phyloP scores from a whole-genome alignment of 2,113 vertebrate species.

The Tupaia tana region DNA sequence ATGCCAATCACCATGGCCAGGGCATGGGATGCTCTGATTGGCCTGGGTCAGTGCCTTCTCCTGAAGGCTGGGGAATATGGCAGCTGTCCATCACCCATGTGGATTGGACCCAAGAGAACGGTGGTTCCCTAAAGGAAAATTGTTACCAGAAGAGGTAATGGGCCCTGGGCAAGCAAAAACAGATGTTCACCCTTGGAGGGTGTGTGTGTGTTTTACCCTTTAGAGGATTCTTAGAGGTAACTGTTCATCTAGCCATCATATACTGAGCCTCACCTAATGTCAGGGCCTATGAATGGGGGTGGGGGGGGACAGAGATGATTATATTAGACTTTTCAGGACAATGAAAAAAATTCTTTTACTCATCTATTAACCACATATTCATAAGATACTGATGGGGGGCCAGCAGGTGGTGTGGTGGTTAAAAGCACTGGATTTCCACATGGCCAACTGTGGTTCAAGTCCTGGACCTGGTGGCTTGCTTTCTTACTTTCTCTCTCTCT shows the following conservation, averaged over 20 bases:
- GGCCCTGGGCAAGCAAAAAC: neutral
- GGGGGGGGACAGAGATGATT: too few species aligned
- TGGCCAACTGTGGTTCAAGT: too few species aligned
- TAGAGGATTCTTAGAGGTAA: neutral
- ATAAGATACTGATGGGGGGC: too few species aligned
- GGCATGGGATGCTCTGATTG: neutral
- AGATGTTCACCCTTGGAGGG: neutral
- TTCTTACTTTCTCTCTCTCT: too few species aligned
- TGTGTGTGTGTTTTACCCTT: neutral
- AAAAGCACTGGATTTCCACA: too few species aligned
- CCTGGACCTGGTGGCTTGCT: too few species aligned
- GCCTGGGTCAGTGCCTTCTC: neutral
- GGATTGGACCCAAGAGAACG: neutral
- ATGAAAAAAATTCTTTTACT: too few species aligned
- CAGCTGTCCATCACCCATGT: neutral
- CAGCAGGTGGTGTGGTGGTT: too few species aligned
- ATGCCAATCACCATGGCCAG: neutral
- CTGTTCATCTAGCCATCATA: neutral
- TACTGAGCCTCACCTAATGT: neutral
- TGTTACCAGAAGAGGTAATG: conserved; percentile 16
- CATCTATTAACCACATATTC: too few species aligned
- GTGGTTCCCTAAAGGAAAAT: neutral
- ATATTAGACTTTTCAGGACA: too few species aligned
- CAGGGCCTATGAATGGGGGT: neutral
- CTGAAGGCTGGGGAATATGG: neutral